Percentiles rank a stretch among this genome's conserved stretches.
Conservation (phyloP, 2,888 invertebrate species). For the Poecilobothrus nobilitatus region DNA sequence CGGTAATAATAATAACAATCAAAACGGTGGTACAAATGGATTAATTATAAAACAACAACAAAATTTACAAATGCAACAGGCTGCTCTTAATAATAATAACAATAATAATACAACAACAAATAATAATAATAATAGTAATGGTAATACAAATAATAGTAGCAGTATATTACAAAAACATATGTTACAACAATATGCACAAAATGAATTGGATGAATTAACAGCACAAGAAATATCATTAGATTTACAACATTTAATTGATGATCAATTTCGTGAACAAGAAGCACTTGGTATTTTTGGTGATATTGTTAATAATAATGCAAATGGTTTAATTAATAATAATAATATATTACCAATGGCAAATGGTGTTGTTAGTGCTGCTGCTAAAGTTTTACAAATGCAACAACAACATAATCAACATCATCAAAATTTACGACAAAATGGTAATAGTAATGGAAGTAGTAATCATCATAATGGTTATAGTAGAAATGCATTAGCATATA, state of each 20-base stretch:
- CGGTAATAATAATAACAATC: constrained; percentile 22
- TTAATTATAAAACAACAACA: constrained; percentile 40
- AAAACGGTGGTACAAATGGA: constrained; percentile 28
- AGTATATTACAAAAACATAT: constrained; percentile 53
- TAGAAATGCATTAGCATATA: constrained; percentile 72
- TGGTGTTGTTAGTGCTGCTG: constrained; percentile 42
- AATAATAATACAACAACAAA: constrained; percentile 26
- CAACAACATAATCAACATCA: constrained; percentile 41
- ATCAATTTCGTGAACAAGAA: constrained; percentile 76
- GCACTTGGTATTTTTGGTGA: constrained; percentile 71
- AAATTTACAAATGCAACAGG: constrained; percentile 42
- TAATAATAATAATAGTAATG: constrained; percentile 27
- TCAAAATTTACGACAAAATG: constrained; percentile 26
- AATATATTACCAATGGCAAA: constrained; percentile 38
- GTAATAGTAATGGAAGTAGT: constrained; percentile 42
- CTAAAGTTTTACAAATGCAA: constrained; percentile 39
- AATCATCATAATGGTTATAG: constrained; percentile 43
- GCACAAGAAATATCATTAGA: constrained; percentile 89
- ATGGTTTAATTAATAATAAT: constrained; percentile 26
- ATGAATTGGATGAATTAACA: constrained; percentile 80
- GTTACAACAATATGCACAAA: constrained; percentile 65
- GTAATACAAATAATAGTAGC: constrained; percentile 29
- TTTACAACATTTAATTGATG: constrained; percentile 85
- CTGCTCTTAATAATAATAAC: constrained; percentile 33
- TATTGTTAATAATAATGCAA: constrained; percentile 54